Base-by-base conservation (phyloP, 2,113 vertebrate genomes). In the Leptocoma aspasia region DNA sequence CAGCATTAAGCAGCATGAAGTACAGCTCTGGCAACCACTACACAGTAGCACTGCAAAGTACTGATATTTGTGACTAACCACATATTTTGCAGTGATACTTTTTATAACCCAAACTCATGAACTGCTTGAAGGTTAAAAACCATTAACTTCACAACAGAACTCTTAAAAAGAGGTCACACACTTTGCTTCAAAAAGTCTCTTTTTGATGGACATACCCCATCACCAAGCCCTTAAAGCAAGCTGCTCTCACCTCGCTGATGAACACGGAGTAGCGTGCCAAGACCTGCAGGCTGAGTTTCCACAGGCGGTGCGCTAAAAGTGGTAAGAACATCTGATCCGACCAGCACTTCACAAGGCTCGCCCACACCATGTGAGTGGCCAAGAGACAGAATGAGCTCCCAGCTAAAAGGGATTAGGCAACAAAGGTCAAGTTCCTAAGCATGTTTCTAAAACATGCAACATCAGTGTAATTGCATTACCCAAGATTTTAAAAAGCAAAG, bases 211-310 rank as follows among this genome's bases (percentile, higher is more conserved):
- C 33, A 45, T 5, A 44, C 0, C 5, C 31, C n/a, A 86, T 8
- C 15, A 61, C 14, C 35, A 81, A 24, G 18, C 37, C 7, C 8
- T 3, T 19, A 24, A 22, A 56, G 23, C 22, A 61, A 33, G 13
- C n/a, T 33, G 24, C 54, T 83, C 96, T 98, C 92, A 99, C 99
- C 99, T 99, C 99, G 4, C 87, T 94, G 69, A 99, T 90, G 81
- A 99, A 99, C 86, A 98, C 96, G 19, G 98, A 98, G 73, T 99
- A 99, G 65, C 99, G 98, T 6, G 99, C 98, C 94, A 99, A 73
- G 53, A 99, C 98, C 76, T 99, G 99, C 82, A 99, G 97, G 0
- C 98, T 99, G 42, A 99, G 98, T 37, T 99, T 99, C 99, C 99
- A 99, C 73, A 99, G 98, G 16, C 99, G 99, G 76, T 99, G 99